A percentile compares a stretch with the other conserved stretches of the same genome.
phyloP scores from a whole-genome alignment of 2,888 invertebrate species.

The Melitaea athalia region DNA sequence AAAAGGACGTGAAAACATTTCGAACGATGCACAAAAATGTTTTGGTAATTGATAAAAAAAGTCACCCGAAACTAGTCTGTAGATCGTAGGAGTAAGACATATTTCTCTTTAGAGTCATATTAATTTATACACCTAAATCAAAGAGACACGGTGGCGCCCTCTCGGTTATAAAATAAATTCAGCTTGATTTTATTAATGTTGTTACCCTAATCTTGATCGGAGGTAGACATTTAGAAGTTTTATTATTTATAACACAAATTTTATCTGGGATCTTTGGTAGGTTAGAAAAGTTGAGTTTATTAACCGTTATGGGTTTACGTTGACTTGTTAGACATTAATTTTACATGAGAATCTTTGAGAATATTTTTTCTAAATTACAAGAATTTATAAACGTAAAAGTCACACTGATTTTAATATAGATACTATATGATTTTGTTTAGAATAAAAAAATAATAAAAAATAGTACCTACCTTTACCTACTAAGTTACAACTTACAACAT shows the following conservation, averaged over 20 bases:
- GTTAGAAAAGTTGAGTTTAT: slow-evolving; percentile 55
- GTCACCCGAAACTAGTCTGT: slow-evolving; percentile 31
- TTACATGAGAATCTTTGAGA: slow-evolving; percentile 16
- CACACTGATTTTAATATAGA: not conserved
- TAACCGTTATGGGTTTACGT: slow-evolving; percentile 47
- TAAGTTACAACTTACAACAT: too few relatives aligned
- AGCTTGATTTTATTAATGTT: slow-evolving; percentile 77
- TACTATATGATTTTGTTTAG: too few relatives aligned
- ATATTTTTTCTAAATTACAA: not conserved
- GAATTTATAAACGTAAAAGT: not conserved
- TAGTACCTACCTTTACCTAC: too few relatives aligned
- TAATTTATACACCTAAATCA: slow-evolving; percentile 55
- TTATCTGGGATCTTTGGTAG: slow-evolving; percentile 61
- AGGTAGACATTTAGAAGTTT: slow-evolving; percentile 68
- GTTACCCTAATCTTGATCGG: slow-evolving; percentile 73
- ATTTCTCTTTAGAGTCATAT: slow-evolving; percentile 31
- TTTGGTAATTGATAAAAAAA: slow-evolving; percentile 25
- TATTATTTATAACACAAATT: slow-evolving; percentile 74
- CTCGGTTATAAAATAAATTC: slow-evolving; percentile 65
- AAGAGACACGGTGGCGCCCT: slow-evolving; percentile 75
- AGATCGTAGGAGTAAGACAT: slow-evolving; percentile 27
- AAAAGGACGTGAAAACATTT: slow-evolving; percentile 45
- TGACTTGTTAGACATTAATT: slow-evolving; percentile 36
- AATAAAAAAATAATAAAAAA: too few relatives aligned
- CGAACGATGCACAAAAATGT: slow-evolving; percentile 39